These are phyloP conservation scores for Amiota communis DNA, from an alignment of 2,888 invertebrate genomes.

Conservation along the genomic window DNA sequence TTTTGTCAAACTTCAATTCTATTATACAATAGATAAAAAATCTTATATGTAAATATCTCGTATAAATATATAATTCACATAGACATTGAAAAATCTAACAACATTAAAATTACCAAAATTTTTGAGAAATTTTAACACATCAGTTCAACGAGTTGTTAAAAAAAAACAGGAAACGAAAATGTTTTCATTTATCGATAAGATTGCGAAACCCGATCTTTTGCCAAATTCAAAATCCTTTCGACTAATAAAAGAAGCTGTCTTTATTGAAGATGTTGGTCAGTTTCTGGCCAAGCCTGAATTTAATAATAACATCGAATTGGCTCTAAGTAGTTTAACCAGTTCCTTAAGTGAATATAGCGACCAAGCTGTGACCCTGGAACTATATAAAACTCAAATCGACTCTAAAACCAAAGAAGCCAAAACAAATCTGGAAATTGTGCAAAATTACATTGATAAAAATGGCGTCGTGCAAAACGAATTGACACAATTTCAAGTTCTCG, in stretches of 20 bases:
- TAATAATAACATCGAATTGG: conserved; percentile 12
- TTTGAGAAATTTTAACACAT: too few relatives aligned
- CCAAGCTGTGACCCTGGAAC: conserved; percentile 18
- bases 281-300: conserved; percentile 29
- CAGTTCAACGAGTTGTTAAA: neutral
- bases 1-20: too few relatives aligned
- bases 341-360: conserved; percentile 23
- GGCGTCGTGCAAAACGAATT: neutral
- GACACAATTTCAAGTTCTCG: conserved; percentile 27
- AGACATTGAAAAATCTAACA: too few relatives aligned
- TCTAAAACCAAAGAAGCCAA: conserved; percentile 32
- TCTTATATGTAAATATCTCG: too few relatives aligned
- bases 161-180: conserved; percentile 14
- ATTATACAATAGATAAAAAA: too few relatives aligned
- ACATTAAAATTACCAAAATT: too few relatives aligned
- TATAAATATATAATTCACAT: too few relatives aligned
- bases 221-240: conserved; percentile 25
- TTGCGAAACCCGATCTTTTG: conserved; percentile 32
- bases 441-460: conserved; percentile 15
- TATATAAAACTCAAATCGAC: neutral
- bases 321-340: neutral
- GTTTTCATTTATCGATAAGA: conserved; percentile 37
- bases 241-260: conserved; percentile 27
- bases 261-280: conserved; percentile 20
- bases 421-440: conserved; percentile 36